Conservation (phyloP, 2,888 invertebrate species). For the Stenichneumon culpator region DNA sequence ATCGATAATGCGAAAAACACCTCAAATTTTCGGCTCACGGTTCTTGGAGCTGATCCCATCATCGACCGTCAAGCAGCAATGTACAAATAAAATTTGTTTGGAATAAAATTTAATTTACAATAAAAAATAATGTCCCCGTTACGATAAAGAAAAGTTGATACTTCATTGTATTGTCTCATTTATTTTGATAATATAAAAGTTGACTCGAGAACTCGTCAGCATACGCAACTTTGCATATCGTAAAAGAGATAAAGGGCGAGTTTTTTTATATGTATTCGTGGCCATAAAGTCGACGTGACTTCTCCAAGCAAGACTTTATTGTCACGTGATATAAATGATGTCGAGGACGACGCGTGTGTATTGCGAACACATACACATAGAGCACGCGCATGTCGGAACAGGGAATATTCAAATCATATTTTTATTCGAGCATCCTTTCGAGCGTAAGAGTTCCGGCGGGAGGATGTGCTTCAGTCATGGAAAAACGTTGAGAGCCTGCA, state of each 20-base stretch:
- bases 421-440: constrained; percentile 82
- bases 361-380: constrained; percentile 66
- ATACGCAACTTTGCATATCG: constrained; percentile 55
- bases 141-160: neutral
- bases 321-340: constrained; percentile 84
- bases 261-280: constrained; percentile 76
- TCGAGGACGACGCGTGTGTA: constrained; percentile 73
- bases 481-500: constrained; percentile 67
- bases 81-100: neutral
- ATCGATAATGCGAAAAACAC: constrained; percentile 55
- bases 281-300: constrained; percentile 79
- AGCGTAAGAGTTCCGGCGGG: constrained; percentile 73
- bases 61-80: neutral
- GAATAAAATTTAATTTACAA: too few species aligned
- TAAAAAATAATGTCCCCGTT: neutral
- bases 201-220: constrained; percentile 55
- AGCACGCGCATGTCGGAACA: constrained; percentile 34
- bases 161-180: constrained; percentile 9
- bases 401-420: constrained; percentile 84
- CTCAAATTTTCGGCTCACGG: neutral
- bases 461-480: constrained; percentile 51
- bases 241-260: constrained; percentile 60
- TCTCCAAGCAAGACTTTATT: constrained; percentile 79
- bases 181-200: constrained; percentile 35
- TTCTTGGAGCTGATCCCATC: neutral